A percentile compares a stretch with the other conserved stretches of the same genome.
Conservation (phyloP, 53 echinoderm and acorn worm species). For the Mesocentrotus franciscanus region DNA sequence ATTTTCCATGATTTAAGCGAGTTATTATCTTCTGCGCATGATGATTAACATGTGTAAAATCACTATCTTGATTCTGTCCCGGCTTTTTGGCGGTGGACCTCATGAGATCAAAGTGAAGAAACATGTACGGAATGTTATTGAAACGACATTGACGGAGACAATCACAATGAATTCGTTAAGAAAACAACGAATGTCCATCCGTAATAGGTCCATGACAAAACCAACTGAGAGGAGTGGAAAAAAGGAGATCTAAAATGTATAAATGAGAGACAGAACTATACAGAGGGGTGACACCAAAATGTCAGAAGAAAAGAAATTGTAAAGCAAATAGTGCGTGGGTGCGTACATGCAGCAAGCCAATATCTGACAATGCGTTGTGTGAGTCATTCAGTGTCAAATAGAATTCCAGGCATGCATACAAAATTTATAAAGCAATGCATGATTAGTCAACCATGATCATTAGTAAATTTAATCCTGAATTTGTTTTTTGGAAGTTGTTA, state of each 20-base stretch:
- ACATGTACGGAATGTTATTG: too few species aligned
- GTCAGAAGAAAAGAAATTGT: background rate
- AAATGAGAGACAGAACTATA: background rate
- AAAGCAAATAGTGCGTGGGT: background rate
- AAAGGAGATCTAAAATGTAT: background rate
- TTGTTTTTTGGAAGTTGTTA: background rate
- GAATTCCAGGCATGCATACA: background rate
- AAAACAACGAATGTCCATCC: too few species aligned
- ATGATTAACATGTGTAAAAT: too few species aligned
- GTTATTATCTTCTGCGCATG: too few species aligned
- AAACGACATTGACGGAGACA: too few species aligned
- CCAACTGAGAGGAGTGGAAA: background rate
- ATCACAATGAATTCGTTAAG: too few species aligned
- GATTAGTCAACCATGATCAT: conserved; percentile 34
- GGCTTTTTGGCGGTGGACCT: too few species aligned
- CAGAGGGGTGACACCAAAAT: background rate
- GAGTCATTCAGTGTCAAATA: background rate
- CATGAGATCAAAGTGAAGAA: too few species aligned
- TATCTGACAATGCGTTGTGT: background rate
- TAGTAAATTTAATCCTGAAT: background rate
- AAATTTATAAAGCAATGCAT: background rate
- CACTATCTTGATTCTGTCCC: too few species aligned
- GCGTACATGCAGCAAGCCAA: background rate
- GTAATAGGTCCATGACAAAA: too few species aligned
- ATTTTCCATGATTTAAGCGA: too few species aligned